phyloP scores from a whole-genome alignment of 2,888 invertebrate species.

The Timema cristinae region DNA sequence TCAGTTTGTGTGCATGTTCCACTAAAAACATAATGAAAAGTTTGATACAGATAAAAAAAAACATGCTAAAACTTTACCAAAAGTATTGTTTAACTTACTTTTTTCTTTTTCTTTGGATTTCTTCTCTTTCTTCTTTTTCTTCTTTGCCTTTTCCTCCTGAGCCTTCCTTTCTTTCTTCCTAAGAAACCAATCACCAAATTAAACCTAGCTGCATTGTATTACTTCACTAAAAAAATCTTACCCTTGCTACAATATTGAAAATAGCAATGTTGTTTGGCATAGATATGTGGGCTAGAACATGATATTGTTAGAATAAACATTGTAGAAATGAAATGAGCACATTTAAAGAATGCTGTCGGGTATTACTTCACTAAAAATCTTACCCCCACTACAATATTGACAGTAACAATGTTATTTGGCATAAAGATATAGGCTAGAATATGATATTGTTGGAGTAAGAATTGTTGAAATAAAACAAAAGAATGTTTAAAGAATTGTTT shows the following conservation, averaged over 20 bases:
- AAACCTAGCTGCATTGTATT: too few species aligned
- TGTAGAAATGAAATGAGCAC: not conserved
- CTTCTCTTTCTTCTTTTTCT: slow-evolving; percentile 53
- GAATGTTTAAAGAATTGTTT: not conserved
- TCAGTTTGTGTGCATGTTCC: too few species aligned
- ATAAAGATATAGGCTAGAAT: not conserved
- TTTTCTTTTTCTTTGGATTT: slow-evolving; percentile 38
- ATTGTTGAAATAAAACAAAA: not conserved
- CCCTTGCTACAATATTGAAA: not conserved
- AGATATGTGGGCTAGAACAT: not conserved
- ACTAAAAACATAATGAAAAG: too few species aligned
- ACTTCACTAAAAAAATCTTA: too few species aligned
- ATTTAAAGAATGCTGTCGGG: not conserved
- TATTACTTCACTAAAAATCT: too few species aligned
- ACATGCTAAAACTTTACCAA: too few species aligned
- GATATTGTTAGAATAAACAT: not conserved
- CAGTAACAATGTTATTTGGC: not conserved
- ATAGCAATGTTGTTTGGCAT: not conserved
- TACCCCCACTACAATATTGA: not conserved
- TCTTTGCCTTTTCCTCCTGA: slow-evolving; percentile 59
- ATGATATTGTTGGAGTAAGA: not conserved
- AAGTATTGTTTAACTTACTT: too few species aligned
- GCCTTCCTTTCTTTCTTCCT: slow-evolving; percentile 62
- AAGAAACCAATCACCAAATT: slow-evolving; percentile 18
- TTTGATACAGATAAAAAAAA: too few species aligned